Conservation (phyloP, 1,140 invertebrate species). For the Protaetia brevitarsis region DNA sequence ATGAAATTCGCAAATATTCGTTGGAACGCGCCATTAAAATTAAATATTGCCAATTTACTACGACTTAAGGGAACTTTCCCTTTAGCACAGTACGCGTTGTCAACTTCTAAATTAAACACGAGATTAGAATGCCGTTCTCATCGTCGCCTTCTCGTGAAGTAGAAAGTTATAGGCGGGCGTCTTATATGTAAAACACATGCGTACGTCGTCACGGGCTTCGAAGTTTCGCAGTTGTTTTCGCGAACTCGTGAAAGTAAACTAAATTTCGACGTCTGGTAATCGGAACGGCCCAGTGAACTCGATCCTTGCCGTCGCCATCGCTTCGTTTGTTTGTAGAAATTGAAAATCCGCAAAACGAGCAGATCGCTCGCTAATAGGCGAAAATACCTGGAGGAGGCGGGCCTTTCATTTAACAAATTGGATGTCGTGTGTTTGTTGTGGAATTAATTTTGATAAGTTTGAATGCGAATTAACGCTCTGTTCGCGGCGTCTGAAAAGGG, state of each 20-base stretch:
- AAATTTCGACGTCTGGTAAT: neutral
- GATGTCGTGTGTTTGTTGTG: neutral
- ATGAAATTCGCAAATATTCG: too few relatives aligned
- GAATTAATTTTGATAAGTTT: neutral
- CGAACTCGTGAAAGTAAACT: neutral
- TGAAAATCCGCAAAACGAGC: neutral
- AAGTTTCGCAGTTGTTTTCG: neutral
- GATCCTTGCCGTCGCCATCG: neutral
- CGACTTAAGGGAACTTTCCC: too few relatives aligned
- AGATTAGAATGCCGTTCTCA: neutral
- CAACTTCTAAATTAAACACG: constrained; percentile 4
- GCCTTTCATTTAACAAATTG: neutral
- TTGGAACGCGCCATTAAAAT: too few relatives aligned
- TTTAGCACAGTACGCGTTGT: neutral
- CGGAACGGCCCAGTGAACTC: neutral
- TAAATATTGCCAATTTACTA: too few relatives aligned
- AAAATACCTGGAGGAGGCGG: neutral
- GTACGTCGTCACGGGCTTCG: neutral
- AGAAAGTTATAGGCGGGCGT: neutral
- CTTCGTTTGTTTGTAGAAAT: neutral
- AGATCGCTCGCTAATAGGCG: neutral
- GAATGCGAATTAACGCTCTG: neutral
- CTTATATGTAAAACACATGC: neutral
- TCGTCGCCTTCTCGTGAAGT: neutral
- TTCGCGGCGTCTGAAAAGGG: neutral